Conservation (phyloP, 2,113 vertebrate species). For the Grallaria varia region DNA sequence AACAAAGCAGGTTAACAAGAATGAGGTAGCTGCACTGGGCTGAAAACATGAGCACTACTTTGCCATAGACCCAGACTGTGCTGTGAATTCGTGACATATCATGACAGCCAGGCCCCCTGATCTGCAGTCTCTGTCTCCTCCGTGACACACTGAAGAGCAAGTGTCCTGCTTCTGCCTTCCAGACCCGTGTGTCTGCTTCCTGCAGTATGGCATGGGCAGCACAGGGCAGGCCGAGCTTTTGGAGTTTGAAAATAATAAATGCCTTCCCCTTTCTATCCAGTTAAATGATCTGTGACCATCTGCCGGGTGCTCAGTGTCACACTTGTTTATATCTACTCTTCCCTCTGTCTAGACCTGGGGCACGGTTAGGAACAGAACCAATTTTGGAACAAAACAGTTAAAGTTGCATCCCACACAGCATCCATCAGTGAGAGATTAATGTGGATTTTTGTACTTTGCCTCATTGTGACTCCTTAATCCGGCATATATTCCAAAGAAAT, state of each 20-base stretch:
- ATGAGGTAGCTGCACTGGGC: not conserved
- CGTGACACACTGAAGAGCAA: not conserved
- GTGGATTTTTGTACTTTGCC: conserved; percentile 81
- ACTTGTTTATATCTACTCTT: not conserved
- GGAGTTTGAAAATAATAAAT: not conserved
- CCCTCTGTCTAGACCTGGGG: not conserved
- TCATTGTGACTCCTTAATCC: conserved; percentile 84
- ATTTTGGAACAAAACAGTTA: conserved; percentile 63
- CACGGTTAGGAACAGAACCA: conserved; percentile 49
- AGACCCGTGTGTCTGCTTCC: not conserved
- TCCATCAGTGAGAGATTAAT: conserved; percentile 75
- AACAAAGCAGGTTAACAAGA: not conserved
- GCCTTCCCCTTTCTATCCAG: conserved; percentile 12
- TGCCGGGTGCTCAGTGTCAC: conserved; percentile 1
- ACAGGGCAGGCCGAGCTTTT: not conserved
- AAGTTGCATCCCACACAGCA: conserved; percentile 61
- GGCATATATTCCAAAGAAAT: conserved; percentile 75
- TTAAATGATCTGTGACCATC: conserved; percentile 25
- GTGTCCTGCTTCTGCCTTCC: not conserved
- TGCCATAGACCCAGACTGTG: not conserved
- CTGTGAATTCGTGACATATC: accelerated
- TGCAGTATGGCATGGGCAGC: not conserved
- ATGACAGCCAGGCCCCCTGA: accelerated
- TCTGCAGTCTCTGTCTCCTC: not conserved
- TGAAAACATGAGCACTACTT: not conserved